These are phyloP conservation scores for Papio anubis DNA, from an alignment of 2,113 vertebrate species.

Conservation along the genomic window DNA sequence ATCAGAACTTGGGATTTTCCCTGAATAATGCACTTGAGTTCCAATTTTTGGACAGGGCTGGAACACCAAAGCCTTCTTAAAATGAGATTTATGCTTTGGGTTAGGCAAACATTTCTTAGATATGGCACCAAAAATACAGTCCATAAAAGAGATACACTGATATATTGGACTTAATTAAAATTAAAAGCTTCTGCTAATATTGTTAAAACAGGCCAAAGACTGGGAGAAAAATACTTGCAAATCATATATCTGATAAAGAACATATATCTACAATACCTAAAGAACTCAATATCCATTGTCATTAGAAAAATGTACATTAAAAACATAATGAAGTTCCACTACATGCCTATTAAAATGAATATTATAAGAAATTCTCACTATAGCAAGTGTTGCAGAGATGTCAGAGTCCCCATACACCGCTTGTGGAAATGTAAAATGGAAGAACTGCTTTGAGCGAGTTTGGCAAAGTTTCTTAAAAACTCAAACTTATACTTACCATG, in stretches of 20 bases:
- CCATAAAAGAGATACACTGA: neutral
- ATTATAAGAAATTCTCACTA: neutral
- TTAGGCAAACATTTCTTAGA: neutral
- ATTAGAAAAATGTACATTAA: neutral
- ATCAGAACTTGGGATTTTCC: conserved; percentile 26
- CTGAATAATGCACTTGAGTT: conserved; percentile 23
- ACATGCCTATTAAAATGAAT: neutral
- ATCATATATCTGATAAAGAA: neutral
- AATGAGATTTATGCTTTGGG: neutral
- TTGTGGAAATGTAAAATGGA: neutral
- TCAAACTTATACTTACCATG: neutral
- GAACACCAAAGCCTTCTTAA: neutral
- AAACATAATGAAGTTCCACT: neutral
- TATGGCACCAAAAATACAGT: neutral
- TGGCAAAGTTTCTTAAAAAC: neutral
- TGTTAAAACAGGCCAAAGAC: neutral
- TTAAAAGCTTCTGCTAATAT: neutral
- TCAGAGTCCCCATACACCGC: neutral
- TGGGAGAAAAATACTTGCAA: neutral
- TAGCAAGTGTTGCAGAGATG: neutral
- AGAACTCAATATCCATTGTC: neutral
- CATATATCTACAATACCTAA: neutral
- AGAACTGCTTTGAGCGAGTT: neutral
- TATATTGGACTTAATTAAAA: neutral
- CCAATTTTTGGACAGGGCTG: neutral